Base-by-base conservation (phyloP, 2,888 invertebrate species). In the Bhutanitis thaidina region DNA sequence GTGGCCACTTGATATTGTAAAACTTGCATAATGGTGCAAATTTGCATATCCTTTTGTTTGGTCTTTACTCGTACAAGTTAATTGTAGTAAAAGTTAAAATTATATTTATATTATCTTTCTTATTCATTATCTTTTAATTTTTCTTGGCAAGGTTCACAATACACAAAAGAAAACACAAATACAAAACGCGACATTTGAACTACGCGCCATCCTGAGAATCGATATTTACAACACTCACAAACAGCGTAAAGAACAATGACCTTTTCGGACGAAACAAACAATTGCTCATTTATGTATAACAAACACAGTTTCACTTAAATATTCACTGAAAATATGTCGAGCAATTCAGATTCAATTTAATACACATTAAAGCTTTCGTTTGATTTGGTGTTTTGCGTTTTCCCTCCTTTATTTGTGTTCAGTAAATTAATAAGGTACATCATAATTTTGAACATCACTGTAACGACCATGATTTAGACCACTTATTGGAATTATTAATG, bases 21-120 rank as follows among this genome's bases (percentile, higher is more conserved):
- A 58, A 93, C 91, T 87, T 92, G 93, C 92, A 93, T 92, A 60
- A 92, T 89, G 64, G 91, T 91, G 69, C 91, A 91, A 55, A 91
- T 88, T 79, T 91, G 91, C 92, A 92, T 92, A 62, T 68, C 71
- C 61, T 67, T 44, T 52, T 15, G 40, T 55, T 51, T 43, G 10
- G 29, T 35, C 27, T 14, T 13, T 27, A 32, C 36, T 39, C 34
- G 25, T 51, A 15, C 30, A 10, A 36, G 16, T 9, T 32, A 15
- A 13, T 40, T 14, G 3, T n/a, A 25, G 30, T 13, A 14, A 27
- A 5, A 2, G 20, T 9, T 34, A 43, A 27, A 29, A 37, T n/a
- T 7, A 35, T 35, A 25, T 16, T 10, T 12, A 36, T 45, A 43
- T 2, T 8, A 1, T 38, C 47, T 43, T 47, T 43, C 39, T 34